Base-by-base conservation (phyloP, 2,113 vertebrate genomes). In the Gobiocypris rarus region DNA sequence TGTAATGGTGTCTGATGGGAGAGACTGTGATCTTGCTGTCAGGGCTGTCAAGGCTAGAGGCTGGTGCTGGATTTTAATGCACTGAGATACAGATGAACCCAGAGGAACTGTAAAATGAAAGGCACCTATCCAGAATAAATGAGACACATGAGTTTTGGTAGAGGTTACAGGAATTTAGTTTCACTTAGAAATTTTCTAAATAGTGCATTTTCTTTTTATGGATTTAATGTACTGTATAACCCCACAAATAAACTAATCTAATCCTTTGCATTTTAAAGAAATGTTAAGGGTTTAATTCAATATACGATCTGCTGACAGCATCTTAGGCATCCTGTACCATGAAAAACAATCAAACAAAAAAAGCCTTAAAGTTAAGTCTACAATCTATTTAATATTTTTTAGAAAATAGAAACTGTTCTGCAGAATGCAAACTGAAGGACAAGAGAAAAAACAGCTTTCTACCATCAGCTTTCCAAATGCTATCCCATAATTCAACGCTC, bases 1-100 rank as follows among this genome's bases (percentile, higher is more conserved):
- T 86, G 87, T 88, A 89, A 89, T 88, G 85, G 85, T 74, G 82
- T 83, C 84, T 89, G 89, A 89, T 88, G 87, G 87, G 87, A 77
- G 74, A 75, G 73, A 56, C 83, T 88, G 87, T 75, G 85, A 80
- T 89, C 87, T 88, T 75, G 58, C 78, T 81, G 78, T 82, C 67
- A 28, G 73, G 41, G 87, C 84, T 88, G 87, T 87, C 81, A 84
- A 86, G 85, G 85, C 74, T 17, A 58, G 59, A 70, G 82, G 50
- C 85, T 70, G 22, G 69, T 22, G 69, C 70, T 76, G 83, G 84
- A 83, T 83, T 82, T 87, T 85, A 85, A 87, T 86, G 84, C 43
- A 28, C 38, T 34, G 48, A 73, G 69, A 77, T 82, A 73, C 38
- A 10, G 80, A 63, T 63, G 74, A 82, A 77, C 67, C 22, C 80